Conservation (phyloP, 2,797 vertebrate species). For the Anguilla obscura region DNA sequence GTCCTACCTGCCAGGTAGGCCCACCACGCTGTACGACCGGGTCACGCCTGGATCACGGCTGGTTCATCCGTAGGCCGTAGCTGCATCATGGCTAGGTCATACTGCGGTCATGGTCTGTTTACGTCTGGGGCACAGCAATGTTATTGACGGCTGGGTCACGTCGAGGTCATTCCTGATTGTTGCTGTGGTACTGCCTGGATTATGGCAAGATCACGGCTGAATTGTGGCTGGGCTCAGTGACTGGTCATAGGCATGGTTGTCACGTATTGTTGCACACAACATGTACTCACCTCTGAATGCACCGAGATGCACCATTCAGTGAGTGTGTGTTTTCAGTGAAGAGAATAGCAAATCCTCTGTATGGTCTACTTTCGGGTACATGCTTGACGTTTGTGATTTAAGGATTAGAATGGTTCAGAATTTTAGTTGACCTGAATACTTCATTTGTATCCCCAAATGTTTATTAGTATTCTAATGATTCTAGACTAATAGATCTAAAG, state of each 20-base stretch:
- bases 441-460: too few species aligned
- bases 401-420: background rate
- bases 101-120: background rate
- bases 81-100: background rate
- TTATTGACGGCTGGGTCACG: background rate
- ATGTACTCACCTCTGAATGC: background rate
- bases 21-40: background rate
- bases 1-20: conserved; percentile 75
- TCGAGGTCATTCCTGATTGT: background rate
- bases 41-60: background rate
- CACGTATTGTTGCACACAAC: background rate
- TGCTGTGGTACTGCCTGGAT: background rate
- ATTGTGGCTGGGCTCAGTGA: background rate
- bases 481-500: background rate
- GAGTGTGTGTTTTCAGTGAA: background rate
- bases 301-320: background rate
- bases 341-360: background rate
- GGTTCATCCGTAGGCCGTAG: background rate
- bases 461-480: background rate
- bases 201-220: background rate
- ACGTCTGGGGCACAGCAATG: background rate
- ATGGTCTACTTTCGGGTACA: background rate
- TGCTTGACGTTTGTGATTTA: background rate
- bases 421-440: background rate
- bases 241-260: background rate